Evolutionary conservation across 2,888 invertebrate genomes (phyloP).

Genomic region (Drosophila mettleri): DNA sequence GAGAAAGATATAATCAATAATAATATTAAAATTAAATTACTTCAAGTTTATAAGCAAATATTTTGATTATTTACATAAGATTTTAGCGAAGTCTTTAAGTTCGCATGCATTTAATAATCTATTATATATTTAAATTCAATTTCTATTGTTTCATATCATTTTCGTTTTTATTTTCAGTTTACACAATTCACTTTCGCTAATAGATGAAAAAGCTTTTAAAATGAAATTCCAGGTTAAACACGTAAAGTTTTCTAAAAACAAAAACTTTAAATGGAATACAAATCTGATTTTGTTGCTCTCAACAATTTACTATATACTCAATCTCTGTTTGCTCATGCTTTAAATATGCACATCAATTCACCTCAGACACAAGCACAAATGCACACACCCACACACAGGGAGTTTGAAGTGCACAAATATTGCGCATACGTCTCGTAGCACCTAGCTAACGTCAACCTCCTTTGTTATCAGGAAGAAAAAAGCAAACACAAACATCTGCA

Average conservation of each 20-base stretch:
- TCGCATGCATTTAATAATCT: no score
- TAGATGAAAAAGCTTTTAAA: background rate
- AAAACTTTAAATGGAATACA: slow-evolving; percentile 1
- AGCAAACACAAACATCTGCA: slow-evolving; percentile 14
- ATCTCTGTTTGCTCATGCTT: background rate
- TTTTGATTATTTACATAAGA: no score
- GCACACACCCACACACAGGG: background rate
- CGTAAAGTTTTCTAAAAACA: background rate
- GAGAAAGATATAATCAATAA: no score
- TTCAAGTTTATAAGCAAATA: no score
- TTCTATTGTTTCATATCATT: no score
- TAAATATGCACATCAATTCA: background rate
- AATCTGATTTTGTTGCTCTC: background rate
- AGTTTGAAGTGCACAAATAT: slow-evolving; percentile 12
- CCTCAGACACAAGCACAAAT: slow-evolving; percentile 3
- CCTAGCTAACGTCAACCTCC: slow-evolving; percentile 4
- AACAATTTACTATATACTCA: background rate
- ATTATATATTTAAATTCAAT: no score
- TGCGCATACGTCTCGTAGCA: slow-evolving; percentile 31
- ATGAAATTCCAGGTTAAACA: background rate
- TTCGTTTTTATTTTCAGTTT: no score
- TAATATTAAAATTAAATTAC: no score
- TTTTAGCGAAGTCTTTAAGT: no score
- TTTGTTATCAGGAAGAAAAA: slow-evolving; percentile 9
- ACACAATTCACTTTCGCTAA: background rate